Evolutionary conservation across 2,888 invertebrate species (phyloP).

Genomic region (Oxyteleia sp.): DNA sequence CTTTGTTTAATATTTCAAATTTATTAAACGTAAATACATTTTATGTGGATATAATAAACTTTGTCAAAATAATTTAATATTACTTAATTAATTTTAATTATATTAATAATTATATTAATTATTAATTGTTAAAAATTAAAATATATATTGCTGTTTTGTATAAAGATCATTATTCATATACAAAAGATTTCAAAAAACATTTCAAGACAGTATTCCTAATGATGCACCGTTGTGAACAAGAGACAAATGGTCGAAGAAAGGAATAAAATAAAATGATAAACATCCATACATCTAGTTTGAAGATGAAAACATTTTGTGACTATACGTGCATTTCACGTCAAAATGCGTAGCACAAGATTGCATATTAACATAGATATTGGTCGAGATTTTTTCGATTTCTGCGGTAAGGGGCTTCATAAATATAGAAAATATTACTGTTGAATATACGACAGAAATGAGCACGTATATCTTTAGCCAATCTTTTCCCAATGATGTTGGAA

Average conservation of each 20-base stretch:
- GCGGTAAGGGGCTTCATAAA: conserved; percentile 59
- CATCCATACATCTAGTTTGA: conserved; percentile 19
- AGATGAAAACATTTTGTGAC: conserved; percentile 20
- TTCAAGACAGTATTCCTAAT: not conserved
- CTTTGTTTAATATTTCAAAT: too few relatives aligned
- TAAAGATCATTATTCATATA: too few relatives aligned
- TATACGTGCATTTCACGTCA: conserved; percentile 41
- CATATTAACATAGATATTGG: conserved; percentile 63
- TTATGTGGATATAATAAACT: too few relatives aligned
- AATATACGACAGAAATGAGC: conserved; percentile 46
- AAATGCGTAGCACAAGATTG: conserved; percentile 37
- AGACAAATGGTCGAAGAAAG: not conserved
- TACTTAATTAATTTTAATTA: too few relatives aligned
- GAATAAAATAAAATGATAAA: conserved; percentile 26
- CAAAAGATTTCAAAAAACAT: too few relatives aligned
- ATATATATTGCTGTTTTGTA: too few relatives aligned
- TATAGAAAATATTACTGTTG: conserved; percentile 50
- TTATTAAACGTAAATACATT: too few relatives aligned
- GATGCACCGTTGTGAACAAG: not conserved
- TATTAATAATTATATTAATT: too few relatives aligned
- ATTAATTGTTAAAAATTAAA: too few relatives aligned
- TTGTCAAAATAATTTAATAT: too few relatives aligned
- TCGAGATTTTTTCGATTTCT: conserved; percentile 50
- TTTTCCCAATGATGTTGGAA: conserved; percentile 23
- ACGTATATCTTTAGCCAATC: conserved; percentile 41